Evolutionary conservation across 2,113 vertebrate genomes (phyloP).

Genomic region (Ceyx cyanopectus): DNA sequence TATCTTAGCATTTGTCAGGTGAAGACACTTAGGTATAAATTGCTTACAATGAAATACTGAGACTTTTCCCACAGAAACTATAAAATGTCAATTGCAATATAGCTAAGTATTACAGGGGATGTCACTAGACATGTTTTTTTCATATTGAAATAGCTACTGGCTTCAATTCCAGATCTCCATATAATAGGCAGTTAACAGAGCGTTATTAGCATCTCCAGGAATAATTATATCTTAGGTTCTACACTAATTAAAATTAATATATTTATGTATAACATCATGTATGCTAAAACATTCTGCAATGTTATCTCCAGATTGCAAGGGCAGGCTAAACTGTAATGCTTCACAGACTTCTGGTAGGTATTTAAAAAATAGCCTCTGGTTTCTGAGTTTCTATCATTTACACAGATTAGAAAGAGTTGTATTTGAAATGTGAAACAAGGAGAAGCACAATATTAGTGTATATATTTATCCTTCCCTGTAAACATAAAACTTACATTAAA

Average conservation of each 20-base stretch:
- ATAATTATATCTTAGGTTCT: neutral
- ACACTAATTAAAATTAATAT: neutral
- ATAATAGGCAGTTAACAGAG: neutral
- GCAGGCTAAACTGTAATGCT: neutral
- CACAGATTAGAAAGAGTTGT: neutral
- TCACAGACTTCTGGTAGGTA: neutral
- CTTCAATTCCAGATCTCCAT: neutral
- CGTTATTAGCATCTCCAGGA: neutral
- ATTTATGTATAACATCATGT: neutral
- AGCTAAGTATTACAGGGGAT: neutral
- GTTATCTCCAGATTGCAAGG: conserved; percentile 55
- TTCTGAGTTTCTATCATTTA: conserved; percentile 3
- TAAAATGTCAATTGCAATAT: neutral
- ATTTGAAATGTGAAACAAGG: neutral
- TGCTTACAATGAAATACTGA: neutral
- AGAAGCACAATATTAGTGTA: neutral
- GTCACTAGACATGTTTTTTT: neutral
- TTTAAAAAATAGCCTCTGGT: neutral
- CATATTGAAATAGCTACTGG: neutral
- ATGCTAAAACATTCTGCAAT: conserved; percentile 11
- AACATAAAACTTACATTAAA: neutral
- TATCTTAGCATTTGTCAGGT: neutral
- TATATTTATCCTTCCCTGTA: neutral
- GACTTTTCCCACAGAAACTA: neutral
- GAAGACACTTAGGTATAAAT: neutral